A percentile compares a stretch with the other conserved stretches of the same genome.
Conservation (phyloP, 2,888 invertebrate genomes). For the Lacanobia oleracea region DNA sequence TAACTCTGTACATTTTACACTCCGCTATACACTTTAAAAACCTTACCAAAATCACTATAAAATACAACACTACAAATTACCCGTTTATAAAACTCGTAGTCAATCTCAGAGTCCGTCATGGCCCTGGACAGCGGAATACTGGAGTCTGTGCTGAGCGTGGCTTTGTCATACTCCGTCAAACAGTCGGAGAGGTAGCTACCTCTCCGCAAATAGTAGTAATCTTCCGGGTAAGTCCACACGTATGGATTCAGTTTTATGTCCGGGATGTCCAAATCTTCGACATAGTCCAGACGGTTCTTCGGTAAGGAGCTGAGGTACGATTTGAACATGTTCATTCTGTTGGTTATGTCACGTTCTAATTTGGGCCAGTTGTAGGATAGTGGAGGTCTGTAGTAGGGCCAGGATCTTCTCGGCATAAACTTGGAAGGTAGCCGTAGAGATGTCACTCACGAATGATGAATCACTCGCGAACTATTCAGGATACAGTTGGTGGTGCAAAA, state of each 20-base stretch:
- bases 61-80: conserved; percentile 72
- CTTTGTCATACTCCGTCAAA: conserved; percentile 69
- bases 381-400: conserved; percentile 6
- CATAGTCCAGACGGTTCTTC: conserved; percentile 79
- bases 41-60: not conserved
- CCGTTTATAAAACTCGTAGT: conserved; percentile 79
- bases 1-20: no score
- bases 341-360: conserved; percentile 30
- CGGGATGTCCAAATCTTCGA: conserved; percentile 82
- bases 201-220: conserved; percentile 67
- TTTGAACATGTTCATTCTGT: conserved; percentile 81
- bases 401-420: conserved; percentile 20
- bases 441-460: conserved; percentile 10
- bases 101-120: conserved; percentile 86
- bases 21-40: no score
- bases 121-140: conserved; percentile 83
- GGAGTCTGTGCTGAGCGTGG: conserved; percentile 77
- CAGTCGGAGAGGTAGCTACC: conserved; percentile 73
- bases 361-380: conserved; percentile 28
- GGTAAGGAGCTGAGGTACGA: conserved; percentile 79
- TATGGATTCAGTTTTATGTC: conserved; percentile 79
- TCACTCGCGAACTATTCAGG: not conserved
- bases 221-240: conserved; percentile 76
- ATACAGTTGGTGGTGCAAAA: conserved; percentile 1
- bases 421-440: not conserved